These are phyloP conservation scores for Coregonus sp. DNA, from an alignment of 2,797 vertebrate species.

Conservation along the genomic window DNA sequence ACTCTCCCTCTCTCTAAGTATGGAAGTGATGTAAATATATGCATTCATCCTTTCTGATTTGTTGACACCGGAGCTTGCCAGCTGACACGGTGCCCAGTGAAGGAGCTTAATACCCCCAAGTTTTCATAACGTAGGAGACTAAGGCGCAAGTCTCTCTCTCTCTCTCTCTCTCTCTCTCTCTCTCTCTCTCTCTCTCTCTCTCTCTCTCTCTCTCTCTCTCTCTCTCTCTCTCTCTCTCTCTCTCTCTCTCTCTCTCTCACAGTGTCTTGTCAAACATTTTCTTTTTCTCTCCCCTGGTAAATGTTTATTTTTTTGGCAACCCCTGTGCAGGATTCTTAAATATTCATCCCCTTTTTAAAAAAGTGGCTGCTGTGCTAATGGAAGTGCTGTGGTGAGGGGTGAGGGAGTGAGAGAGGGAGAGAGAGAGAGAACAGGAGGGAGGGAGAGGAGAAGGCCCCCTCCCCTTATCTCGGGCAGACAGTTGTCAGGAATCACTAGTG, in stretches of 20 bases:
- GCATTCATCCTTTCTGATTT: constrained; percentile 75
- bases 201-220: constrained; percentile 28
- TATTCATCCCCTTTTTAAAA: constrained; percentile 66
- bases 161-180: constrained; percentile 30
- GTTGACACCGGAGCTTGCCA: constrained; percentile 72
- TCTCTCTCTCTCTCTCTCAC: constrained; percentile 48
- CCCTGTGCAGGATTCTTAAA: constrained; percentile 67
- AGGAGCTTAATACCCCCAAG: constrained; percentile 51
- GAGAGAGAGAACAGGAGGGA: not conserved
- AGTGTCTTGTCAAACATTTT: not conserved
- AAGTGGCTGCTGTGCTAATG: constrained; percentile 65
- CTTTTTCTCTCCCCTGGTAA: constrained; percentile 36
- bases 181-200: constrained; percentile 11
- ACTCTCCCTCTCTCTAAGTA: constrained; percentile 27
- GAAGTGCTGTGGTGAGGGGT: constrained; percentile 47
- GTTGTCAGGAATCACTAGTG: constrained; percentile 98
- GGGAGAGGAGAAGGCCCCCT: not conserved
- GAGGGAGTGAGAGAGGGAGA: constrained; percentile 32
- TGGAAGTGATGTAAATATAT: constrained; percentile 71
- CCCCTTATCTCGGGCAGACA: constrained; percentile 97
- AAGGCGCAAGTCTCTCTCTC: constrained; percentile 30
- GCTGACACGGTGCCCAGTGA: constrained; percentile 71
- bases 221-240: constrained; percentile 15
- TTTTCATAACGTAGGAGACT: constrained; percentile 45
- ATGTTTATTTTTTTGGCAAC: constrained; percentile 61